phyloP scores from a whole-genome alignment of 2,888 invertebrate species.

The Acleris sparsana region DNA sequence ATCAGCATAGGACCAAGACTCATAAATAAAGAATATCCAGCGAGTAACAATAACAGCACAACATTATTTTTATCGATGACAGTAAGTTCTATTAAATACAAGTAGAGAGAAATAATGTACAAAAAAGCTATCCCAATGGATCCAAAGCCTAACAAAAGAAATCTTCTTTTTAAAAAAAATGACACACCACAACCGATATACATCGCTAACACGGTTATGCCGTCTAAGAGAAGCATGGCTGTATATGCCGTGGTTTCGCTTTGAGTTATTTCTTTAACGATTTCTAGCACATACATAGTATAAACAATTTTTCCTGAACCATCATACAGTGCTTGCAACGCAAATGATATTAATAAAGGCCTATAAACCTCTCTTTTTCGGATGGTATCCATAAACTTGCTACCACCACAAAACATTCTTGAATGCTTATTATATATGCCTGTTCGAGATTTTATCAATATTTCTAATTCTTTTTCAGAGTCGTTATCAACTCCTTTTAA shows the following conservation, averaged over 20 bases:
- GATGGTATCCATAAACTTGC: background rate
- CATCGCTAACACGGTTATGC: constrained; percentile 55
- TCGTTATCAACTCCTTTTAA: constrained; percentile 29
- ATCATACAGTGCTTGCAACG: constrained; percentile 42
- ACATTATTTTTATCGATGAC: constrained; percentile 53
- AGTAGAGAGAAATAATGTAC: constrained; percentile 56
- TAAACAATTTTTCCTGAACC: constrained; percentile 46
- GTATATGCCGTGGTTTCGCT: constrained; percentile 43
- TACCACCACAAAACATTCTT: too few species aligned
- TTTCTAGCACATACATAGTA: constrained; percentile 44
- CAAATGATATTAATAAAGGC: constrained; percentile 47
- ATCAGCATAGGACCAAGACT: constrained; percentile 65
- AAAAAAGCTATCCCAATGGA: constrained; percentile 54
- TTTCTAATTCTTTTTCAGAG: constrained; percentile 39
- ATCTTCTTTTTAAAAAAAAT: constrained; percentile 37
- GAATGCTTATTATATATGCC: constrained; percentile 41
- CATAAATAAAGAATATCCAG: constrained; percentile 58
- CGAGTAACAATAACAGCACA: constrained; percentile 53
- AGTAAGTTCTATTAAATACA: constrained; percentile 52
- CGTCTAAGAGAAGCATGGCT: constrained; percentile 51
- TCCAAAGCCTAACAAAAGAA: constrained; percentile 53
- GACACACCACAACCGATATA: constrained; percentile 59
- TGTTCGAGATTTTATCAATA: constrained; percentile 34
- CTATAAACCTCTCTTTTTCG: constrained; percentile 46
- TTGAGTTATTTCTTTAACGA: constrained; percentile 31